phyloP scores from a whole-genome alignment of 2,113 vertebrate genomes.

The Otis tarda region DNA sequence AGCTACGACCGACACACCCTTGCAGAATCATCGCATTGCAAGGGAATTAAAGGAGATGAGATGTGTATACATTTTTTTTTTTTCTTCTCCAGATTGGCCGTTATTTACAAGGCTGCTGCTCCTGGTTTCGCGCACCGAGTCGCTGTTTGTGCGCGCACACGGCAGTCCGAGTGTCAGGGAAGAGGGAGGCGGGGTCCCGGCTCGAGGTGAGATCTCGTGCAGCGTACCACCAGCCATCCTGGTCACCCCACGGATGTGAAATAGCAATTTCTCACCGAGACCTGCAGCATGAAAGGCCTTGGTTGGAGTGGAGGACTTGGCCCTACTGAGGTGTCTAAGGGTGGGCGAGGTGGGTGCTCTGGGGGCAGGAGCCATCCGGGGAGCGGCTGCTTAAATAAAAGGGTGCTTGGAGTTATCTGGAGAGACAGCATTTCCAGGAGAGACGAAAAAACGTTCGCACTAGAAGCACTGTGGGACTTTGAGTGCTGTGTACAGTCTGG shows the following conservation, averaged over 20 bases:
- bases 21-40: neutral
- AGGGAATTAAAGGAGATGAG: constrained; percentile 44
- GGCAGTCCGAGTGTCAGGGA: rapidly evolving
- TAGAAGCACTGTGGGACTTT: neutral
- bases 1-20: constrained; percentile 33
- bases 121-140: neutral
- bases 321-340: neutral
- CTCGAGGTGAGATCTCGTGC: rapidly evolving
- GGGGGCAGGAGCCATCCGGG: neutral
- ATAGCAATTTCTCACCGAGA: neutral
- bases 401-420: neutral
- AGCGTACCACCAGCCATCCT: rapidly evolving
- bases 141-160: neutral
- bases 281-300: neutral
- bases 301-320: neutral
- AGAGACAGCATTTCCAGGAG: neutral
- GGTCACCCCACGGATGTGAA: neutral
- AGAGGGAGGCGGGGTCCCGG: neutral
- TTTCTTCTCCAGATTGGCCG: neutral
- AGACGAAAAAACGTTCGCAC: neutral
- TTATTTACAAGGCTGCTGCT: constrained; percentile 45
- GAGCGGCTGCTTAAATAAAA: neutral
- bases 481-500: neutral
- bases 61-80: neutral
- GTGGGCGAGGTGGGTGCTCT: neutral